phyloP scores from a whole-genome alignment of 2,113 vertebrate genomes.

The Sapayoa aenigma region DNA sequence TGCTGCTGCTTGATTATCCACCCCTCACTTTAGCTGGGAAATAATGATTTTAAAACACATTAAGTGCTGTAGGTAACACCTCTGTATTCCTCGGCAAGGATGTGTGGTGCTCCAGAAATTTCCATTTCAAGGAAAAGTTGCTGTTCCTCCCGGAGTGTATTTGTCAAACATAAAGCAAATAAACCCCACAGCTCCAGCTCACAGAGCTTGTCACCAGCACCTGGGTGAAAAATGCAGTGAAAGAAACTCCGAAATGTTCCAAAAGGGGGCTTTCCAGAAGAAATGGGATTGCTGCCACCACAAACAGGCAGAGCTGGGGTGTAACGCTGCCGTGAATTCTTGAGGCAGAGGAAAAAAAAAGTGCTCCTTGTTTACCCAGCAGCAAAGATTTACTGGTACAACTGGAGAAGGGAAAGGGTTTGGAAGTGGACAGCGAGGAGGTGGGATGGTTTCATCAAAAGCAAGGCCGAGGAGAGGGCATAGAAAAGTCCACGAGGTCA shows the following conservation, averaged over 20 bases:
- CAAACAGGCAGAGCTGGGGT: neutral
- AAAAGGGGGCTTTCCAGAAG: fast-evolving
- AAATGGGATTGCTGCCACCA: fast-evolving
- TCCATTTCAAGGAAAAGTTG: too few species aligned
- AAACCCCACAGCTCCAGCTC: too few species aligned
- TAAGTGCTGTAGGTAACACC: neutral
- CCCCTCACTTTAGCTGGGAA: neutral
- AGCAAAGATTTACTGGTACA: neutral
- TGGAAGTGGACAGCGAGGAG: neutral
- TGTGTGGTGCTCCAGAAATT: neutral
- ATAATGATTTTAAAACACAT: fast-evolving
- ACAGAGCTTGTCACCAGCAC: too few species aligned
- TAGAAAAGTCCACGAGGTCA: neutral
- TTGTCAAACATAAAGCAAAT: neutral
- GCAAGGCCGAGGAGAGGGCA: neutral
- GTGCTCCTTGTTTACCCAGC: neutral
- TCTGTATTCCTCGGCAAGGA: too few species aligned
- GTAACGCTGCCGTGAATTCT: fast-evolving
- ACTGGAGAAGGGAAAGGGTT: neutral
- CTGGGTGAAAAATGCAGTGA: neutral
- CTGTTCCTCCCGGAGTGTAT: neutral
- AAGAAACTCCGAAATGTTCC: fast-evolving
- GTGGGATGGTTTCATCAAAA: neutral
- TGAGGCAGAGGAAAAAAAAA: neutral
- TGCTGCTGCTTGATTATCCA: fast-evolving